Conservation (phyloP, 2,113 vertebrate species). For the Nycticryphes semicollaris region DNA sequence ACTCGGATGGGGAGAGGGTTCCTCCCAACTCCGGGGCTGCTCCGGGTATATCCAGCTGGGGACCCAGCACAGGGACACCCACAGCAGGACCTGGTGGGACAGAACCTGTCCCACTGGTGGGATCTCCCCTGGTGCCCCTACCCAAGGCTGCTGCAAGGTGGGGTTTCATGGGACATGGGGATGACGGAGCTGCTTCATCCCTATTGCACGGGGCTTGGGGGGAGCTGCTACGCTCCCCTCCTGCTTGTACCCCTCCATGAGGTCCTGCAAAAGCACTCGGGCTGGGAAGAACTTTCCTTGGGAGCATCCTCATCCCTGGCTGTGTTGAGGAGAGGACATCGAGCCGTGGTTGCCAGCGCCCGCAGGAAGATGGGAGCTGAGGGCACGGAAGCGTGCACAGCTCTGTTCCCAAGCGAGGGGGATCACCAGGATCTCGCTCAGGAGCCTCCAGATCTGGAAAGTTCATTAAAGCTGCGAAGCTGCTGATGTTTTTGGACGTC, state of each 20-base stretch:
- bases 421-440: fast-evolving
- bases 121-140: background rate
- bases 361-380: fast-evolving
- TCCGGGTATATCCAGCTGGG: fast-evolving
- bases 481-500: constrained; percentile 32
- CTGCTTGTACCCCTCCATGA: background rate
- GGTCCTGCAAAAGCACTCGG: fast-evolving
- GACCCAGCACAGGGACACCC: background rate
- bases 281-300: background rate
- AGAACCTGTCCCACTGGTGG: fast-evolving
- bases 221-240: fast-evolving
- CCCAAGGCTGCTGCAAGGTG: background rate
- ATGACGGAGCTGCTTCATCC: background rate
- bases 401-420: background rate
- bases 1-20: background rate
- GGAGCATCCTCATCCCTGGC: background rate
- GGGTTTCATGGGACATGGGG: fast-evolving
- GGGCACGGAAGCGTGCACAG: fast-evolving
- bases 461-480: constrained; percentile 5
- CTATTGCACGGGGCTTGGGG: fast-evolving
- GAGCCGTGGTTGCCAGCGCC: fast-evolving
- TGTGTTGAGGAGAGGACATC: background rate
- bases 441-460: constrained; percentile 23
- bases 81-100: background rate
- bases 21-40: background rate